Evolutionary conservation across 1,140 invertebrate genomes (phyloP).

Genomic region (Vanessa atalanta): DNA sequence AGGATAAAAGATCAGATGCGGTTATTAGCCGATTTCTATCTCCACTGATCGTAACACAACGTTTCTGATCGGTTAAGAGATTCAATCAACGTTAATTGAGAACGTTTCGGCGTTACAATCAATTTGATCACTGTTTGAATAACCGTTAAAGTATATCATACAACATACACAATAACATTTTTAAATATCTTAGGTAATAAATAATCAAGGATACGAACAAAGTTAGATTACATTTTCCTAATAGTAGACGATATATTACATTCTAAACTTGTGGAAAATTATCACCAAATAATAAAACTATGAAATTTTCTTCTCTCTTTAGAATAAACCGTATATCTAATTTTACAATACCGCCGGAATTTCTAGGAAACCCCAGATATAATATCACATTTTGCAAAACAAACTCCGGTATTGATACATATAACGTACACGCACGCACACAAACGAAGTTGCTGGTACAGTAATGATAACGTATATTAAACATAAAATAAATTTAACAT

Average conservation of each 20-base stretch:
- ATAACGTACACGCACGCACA: background rate
- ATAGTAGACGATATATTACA: no score
- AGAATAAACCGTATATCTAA: no score
- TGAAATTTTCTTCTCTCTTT: no score
- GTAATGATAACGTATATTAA: background rate
- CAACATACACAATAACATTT: background rate
- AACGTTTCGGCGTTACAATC: conserved; percentile 54
- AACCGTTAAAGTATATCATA: conserved; percentile 47
- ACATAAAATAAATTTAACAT: background rate
- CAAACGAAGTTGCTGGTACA: background rate
- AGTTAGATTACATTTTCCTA: no score
- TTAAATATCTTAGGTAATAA: no score
- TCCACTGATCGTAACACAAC: conserved; percentile 52
- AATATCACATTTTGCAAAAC: no score
- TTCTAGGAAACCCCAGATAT: no score
- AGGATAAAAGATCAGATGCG: conserved; percentile 40
- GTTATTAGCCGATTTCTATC: conserved; percentile 51
- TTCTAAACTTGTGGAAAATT: no score
- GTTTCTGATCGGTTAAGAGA: conserved; percentile 45
- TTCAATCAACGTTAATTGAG: conserved; percentile 56
- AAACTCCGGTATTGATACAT: no score
- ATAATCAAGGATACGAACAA: no score
- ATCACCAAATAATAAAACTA: no score
- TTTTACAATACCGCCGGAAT: no score
- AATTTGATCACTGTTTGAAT: conserved; percentile 52